Evolutionary conservation across 2,113 vertebrate species (phyloP), one percentile per base, ranked within the genome.

Genomic region (Elephantulus edwardii): DNA sequence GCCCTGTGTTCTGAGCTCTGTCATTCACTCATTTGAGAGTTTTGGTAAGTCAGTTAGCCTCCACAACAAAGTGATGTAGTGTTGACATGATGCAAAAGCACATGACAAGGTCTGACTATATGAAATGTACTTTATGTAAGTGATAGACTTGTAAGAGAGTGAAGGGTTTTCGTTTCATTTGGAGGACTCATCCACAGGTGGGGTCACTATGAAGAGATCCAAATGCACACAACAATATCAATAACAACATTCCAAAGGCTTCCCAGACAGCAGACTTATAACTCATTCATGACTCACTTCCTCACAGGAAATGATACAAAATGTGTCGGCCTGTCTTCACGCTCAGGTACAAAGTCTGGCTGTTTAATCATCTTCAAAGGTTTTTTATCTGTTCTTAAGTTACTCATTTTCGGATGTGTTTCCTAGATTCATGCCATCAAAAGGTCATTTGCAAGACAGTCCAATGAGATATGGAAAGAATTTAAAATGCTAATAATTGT

Each of bases 261-360:
- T 79, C n/a, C 56, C 1, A 56, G 74, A 44, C 84, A 2, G 13
- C 26, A 77, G 50, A 46, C 7, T 54, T 79, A 42, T 1, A 0
- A 62, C n/a, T n/a, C 10, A 56, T 12, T 44, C 30, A 83, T 38
- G 35, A 38, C 19, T 68, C 48, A 54, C 22, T 54, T 74, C 62
- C 40, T 66, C 58, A 54, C 6, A 60, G 0, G 3, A 74, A 24
- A 11, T 48, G 13, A 35, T 56, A 2, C 77, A 54, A 86, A 58
- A 24, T 1, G 10, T 68, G 0, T 40, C 30, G 19, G 20, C 0
- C 20, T 11, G 1, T 1, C 46, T 76, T 68, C n/a, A n/a, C n/a
- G n/a, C 33, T 80, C 24, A 42, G 4, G 28, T 40, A 54, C 7
- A 0, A 42, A 62, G 33, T 5, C 8, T 22, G 0, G 13, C 13